Conservation (phyloP, 2,888 invertebrate species). For the Stictocephala bisonia region DNA sequence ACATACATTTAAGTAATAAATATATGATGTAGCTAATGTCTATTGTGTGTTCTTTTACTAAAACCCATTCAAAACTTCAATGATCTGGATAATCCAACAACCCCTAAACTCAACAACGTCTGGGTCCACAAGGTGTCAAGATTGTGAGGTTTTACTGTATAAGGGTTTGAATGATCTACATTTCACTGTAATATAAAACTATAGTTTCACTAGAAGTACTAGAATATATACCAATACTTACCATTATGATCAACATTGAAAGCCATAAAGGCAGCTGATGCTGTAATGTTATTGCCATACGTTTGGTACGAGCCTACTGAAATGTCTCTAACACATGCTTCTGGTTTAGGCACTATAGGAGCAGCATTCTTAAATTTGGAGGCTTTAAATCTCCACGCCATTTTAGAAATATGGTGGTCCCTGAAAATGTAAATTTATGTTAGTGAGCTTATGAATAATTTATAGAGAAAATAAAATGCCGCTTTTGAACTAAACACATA, state of each 20-base stretch:
- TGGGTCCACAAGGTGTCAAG: no score
- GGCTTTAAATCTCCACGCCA: constrained; percentile 97
- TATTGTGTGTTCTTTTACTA: no score
- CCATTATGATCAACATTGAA: constrained; percentile 95
- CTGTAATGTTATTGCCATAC: constrained; percentile 94
- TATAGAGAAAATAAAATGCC: no score
- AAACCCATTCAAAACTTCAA: no score
- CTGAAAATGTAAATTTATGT: constrained; percentile 1
- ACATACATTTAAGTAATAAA: no score
- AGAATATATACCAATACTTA: constrained; percentile 60
- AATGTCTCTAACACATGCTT: constrained; percentile 87
- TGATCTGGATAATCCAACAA: no score
- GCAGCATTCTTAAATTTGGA: constrained; percentile 99
- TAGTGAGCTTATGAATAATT: no score
- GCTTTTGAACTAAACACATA: no score
- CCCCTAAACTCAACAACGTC: no score
- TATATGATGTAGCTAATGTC: no score
- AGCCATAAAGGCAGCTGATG: constrained; percentile 93
- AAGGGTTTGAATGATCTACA: not conserved
- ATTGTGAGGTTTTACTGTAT: no score
- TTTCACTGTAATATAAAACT: not conserved
- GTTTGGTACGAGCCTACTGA: constrained; percentile 94
- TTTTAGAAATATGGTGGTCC: constrained; percentile 61
- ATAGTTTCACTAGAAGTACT: not conserved
- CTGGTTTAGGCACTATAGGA: constrained; percentile 94